A percentile compares a stretch with the other conserved stretches of the same genome.
Evolutionary conservation across 2,797 vertebrate species (phyloP).

Genomic region (Sciurus vulgaris): DNA sequence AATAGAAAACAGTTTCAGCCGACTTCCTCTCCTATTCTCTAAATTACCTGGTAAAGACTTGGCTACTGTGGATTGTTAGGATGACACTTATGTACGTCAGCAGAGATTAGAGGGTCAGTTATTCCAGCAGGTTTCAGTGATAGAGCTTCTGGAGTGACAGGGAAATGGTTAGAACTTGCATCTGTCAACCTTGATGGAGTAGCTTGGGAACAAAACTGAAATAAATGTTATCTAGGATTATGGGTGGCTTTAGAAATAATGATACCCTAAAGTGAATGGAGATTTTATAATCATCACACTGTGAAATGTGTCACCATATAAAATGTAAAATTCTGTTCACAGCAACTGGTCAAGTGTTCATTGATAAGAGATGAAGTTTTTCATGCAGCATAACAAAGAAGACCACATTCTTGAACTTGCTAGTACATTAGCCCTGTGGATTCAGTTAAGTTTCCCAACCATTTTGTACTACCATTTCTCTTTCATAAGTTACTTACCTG

Average conservation of each 20-base stretch:
- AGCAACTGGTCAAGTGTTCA: background rate
- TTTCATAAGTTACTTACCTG: background rate
- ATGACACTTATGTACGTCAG: background rate
- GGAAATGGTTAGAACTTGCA: background rate
- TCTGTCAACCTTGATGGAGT: background rate
- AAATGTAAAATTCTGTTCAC: background rate
- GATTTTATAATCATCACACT: background rate
- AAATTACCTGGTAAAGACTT: background rate
- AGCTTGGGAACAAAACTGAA: background rate
- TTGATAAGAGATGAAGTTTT: background rate
- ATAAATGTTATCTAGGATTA: background rate
- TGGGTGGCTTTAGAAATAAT: background rate
- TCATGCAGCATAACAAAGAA: background rate
- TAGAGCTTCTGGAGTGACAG: background rate
- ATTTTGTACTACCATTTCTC: background rate
- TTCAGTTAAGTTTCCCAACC: background rate
- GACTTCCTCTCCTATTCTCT: background rate
- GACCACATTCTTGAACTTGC: background rate
- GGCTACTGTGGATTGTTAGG: background rate
- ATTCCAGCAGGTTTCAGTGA: background rate
- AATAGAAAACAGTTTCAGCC: background rate
- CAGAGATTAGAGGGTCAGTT: background rate
- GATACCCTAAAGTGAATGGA: background rate
- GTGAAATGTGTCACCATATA: background rate
- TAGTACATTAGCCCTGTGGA: background rate